Conservation (phyloP, 2,888 invertebrate genomes). For the Drosophila ustulata region DNA sequence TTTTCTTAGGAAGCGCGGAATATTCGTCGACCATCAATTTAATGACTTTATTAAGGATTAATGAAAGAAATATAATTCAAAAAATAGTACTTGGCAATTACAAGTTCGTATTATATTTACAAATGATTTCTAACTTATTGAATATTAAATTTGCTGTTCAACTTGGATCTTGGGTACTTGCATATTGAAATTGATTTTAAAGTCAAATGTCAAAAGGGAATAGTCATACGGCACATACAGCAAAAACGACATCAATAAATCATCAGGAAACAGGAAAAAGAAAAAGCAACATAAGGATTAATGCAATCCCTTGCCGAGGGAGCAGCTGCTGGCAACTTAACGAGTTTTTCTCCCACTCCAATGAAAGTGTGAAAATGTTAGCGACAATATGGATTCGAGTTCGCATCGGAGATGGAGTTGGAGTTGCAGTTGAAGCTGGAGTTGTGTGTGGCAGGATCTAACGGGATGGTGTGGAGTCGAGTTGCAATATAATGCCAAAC, state of each 20-base stretch:
- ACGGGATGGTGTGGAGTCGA: conserved; percentile 17
- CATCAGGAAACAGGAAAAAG: conserved; percentile 41
- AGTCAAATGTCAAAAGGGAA: not conserved
- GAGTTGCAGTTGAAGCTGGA: conserved; percentile 25
- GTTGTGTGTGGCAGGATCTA: conserved; percentile 27
- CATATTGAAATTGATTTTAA: conserved; percentile 19
- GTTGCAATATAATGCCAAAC: conserved; percentile 63
- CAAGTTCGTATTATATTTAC: too few relatives aligned
- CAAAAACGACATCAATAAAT: conserved; percentile 65
- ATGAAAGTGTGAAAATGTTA: conserved; percentile 68
- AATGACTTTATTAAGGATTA: too few relatives aligned
- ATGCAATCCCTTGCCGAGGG: conserved; percentile 42
- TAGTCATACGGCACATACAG: conserved; percentile 5
- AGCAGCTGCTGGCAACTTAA: conserved; percentile 53
- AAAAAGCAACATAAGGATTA: conserved; percentile 54
- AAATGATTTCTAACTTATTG: not conserved
- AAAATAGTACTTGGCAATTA: too few relatives aligned
- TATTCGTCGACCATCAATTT: too few relatives aligned
- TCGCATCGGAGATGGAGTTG: not conserved
- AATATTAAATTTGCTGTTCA: not conserved
- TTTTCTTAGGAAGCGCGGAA: too few relatives aligned
- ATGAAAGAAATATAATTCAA: too few relatives aligned
- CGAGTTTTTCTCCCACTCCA: conserved; percentile 49
- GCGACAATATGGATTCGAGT: conserved; percentile 34
- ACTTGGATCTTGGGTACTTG: not conserved